Evolutionary conservation across 2,113 vertebrate genomes (phyloP).

Genomic region (Phocoena sinus): DNA sequence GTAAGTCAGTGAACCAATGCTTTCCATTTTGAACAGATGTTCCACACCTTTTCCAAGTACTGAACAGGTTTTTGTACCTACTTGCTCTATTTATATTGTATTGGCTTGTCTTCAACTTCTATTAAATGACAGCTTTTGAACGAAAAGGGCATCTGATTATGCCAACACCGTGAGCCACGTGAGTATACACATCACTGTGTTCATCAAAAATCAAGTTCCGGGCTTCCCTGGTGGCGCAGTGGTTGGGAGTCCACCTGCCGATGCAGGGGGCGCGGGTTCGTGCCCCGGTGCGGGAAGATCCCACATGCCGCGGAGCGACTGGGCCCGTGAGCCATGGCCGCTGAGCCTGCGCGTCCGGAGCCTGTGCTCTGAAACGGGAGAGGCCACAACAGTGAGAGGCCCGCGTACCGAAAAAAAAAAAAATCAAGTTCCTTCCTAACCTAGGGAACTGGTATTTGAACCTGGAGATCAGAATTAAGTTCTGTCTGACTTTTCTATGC

Average conservation of each 20-base stretch:
- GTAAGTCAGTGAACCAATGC: constrained; percentile 19
- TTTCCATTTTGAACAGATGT: constrained; percentile 47
- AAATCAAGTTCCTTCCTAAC: neutral
- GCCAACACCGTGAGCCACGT: neutral
- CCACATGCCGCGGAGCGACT: too few relatives aligned
- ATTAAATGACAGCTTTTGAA: constrained; percentile 44
- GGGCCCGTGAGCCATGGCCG: too few relatives aligned
- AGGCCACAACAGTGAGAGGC: too few relatives aligned
- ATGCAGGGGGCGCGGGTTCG: too few relatives aligned
- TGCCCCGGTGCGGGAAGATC: too few relatives aligned
- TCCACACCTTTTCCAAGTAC: constrained; percentile 51
- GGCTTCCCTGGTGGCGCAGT: too few relatives aligned
- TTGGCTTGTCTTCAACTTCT: constrained; percentile 45
- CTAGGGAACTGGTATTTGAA: neutral
- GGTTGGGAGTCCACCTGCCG: too few relatives aligned
- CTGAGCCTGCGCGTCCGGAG: too few relatives aligned
- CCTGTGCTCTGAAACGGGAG: too few relatives aligned
- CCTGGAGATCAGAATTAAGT: neutral
- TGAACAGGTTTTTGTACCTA: constrained; percentile 30
- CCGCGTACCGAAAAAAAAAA: neutral
- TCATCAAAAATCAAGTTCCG: neutral
- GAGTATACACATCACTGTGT: neutral
- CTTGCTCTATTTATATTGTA: constrained; percentile 58
- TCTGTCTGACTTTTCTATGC: neutral
- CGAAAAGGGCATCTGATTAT: neutral